Evolutionary conservation across 2,113 vertebrate genomes (phyloP).

Genomic region (Leiothrix lutea): DNA sequence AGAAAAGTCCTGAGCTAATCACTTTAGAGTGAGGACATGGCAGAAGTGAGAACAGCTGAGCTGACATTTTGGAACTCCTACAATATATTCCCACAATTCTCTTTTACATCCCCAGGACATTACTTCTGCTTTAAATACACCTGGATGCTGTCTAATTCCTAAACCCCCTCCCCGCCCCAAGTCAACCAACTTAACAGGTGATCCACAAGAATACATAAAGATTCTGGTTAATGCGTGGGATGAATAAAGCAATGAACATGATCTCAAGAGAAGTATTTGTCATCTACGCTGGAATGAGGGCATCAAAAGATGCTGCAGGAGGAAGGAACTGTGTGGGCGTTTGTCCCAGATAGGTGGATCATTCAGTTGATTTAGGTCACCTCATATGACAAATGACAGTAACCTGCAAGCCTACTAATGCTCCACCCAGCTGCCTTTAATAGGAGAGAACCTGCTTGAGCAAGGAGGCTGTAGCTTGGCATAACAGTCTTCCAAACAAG

Average conservation of each 20-base stretch:
- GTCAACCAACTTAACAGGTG: neutral
- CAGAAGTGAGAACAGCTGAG: slow-evolving; percentile 1
- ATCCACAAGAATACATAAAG: neutral
- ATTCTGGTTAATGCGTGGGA: neutral
- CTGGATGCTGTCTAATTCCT: neutral
- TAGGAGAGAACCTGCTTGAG: neutral
- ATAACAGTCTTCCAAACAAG: neutral
- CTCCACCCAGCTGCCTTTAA: slow-evolving; percentile 13
- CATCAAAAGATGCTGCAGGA: slow-evolving; percentile 21
- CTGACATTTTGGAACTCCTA: slow-evolving; percentile 3
- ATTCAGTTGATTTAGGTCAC: slow-evolving; percentile 30
- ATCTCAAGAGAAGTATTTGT: neutral
- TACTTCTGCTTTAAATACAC: neutral
- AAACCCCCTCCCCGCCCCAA: neutral
- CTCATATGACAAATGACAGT: neutral
- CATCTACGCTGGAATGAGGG: neutral
- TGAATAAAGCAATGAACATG: neutral
- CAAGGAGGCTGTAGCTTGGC: neutral
- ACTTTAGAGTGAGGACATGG: neutral
- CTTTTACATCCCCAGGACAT: neutral
- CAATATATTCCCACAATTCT: slow-evolving; percentile 1
- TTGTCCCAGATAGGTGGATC: slow-evolving; percentile 27
- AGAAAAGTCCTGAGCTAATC: slow-evolving; percentile 15
- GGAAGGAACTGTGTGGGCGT: slow-evolving; percentile 4
- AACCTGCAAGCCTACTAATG: neutral